Evolutionary conservation across 2,797 vertebrate species (phyloP).

Genomic region (Sternotherus odoratus): DNA sequence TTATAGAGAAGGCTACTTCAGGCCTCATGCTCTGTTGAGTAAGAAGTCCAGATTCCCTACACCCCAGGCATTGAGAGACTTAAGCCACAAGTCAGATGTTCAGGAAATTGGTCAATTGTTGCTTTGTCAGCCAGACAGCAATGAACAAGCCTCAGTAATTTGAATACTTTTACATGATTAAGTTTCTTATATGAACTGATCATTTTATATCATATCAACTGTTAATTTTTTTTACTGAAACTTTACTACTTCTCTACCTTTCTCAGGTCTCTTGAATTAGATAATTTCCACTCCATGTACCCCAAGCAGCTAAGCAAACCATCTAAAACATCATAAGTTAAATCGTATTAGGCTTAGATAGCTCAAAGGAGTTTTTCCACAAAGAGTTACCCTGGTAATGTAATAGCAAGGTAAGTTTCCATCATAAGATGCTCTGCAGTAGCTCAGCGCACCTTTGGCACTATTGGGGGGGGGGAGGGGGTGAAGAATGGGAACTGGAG

Average conservation of each 20-base stretch:
- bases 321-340: neutral
- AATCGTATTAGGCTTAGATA: neutral
- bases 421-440: neutral
- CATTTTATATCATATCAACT: too few species aligned
- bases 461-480: too few species aligned
- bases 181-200: neutral
- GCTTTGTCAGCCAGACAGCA: conserved; percentile 3
- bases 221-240: too few species aligned
- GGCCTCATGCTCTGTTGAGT: neutral
- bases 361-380: neutral
- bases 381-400: neutral
- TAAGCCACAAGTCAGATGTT: conserved; percentile 44
- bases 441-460: neutral
- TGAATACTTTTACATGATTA: neutral
- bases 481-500: neutral
- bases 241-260: too few species aligned
- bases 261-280: too few species aligned
- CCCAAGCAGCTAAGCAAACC: neutral
- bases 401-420: neutral
- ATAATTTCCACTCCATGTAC: neutral
- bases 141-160: neutral
- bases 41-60: neutral
- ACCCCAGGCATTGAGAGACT: neutral
- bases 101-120: conserved; percentile 47
- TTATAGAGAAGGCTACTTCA: neutral